phyloP scores from a whole-genome alignment of 2,797 vertebrate genomes.

The Dermochelys coriacea region DNA sequence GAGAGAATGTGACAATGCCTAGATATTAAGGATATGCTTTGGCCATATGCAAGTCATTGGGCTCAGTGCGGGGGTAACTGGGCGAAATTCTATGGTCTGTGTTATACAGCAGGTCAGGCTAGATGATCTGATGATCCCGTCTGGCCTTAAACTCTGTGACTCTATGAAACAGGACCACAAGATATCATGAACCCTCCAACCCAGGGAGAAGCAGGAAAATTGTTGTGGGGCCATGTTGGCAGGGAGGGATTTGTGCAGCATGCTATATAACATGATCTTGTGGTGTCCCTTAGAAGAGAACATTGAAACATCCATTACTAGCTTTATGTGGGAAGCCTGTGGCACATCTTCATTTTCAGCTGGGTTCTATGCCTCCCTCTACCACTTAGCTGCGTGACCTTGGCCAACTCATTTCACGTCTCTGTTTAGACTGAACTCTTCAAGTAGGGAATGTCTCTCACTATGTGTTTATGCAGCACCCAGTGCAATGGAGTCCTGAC shows the following conservation, averaged over 20 bases:
- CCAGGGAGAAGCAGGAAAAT: not conserved
- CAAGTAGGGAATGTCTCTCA: not conserved
- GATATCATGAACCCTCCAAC: not conserved
- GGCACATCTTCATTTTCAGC: rapidly evolving
- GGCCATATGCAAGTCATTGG: not conserved
- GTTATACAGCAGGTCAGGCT: not conserved
- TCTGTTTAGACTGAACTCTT: not conserved
- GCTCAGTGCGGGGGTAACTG: not conserved
- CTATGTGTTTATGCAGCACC: rapidly evolving
- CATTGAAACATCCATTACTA: rapidly evolving
- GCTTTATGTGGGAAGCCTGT: not conserved
- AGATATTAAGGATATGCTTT: not conserved
- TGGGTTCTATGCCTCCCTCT: not conserved
- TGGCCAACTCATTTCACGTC: not conserved
- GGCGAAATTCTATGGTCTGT: not conserved
- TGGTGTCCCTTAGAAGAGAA: not conserved
- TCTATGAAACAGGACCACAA: not conserved
- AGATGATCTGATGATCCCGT: not conserved
- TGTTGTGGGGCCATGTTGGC: not conserved
- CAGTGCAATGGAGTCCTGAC: not conserved
- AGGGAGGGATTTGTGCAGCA: not conserved
- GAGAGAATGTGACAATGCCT: rapidly evolving
- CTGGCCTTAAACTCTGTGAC: not conserved
- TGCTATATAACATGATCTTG: not conserved
- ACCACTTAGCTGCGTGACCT: not conserved